phyloP scores from a whole-genome alignment of 2,797 vertebrate genomes.

The Sebastes ruberrimus region DNA sequence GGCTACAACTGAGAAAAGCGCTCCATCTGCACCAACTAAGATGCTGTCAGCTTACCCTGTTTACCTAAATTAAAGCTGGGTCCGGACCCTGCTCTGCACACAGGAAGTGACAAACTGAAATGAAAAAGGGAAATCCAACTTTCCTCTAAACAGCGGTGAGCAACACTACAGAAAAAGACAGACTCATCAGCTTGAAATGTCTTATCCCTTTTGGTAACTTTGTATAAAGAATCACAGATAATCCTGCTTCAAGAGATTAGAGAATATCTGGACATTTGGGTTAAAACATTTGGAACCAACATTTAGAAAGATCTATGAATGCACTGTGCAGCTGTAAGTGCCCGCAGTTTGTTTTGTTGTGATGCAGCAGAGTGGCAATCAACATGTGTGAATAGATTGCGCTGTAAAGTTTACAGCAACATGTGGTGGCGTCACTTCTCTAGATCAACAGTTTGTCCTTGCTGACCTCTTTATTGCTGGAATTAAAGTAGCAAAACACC shows the following conservation, averaged over 20 bases:
- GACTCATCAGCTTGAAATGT: neutral
- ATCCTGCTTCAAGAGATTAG: neutral
- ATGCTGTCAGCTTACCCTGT: neutral
- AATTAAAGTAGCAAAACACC: neutral
- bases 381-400: conserved; percentile 26
- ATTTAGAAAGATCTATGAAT: neutral
- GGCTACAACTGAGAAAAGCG: neutral
- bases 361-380: conserved; percentile 8
- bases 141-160: neutral
- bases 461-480: neutral
- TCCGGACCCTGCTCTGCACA: conserved; percentile 2
- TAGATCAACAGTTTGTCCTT: neutral
- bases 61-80: neutral
- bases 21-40: neutral
- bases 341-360: conserved; percentile 3
- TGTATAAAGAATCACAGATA: neutral
- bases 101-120: conserved; percentile 20
- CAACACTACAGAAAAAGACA: neutral
- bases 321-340: neutral
- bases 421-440: conserved; percentile 23
- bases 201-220: neutral
- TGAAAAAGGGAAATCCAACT: conserved; percentile 19
- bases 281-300: neutral
- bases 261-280: neutral
- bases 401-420: conserved; percentile 41